Percentiles rank a stretch among this genome's conserved stretches.
These are phyloP conservation scores for Drosophila flavopinicola DNA, from an alignment of 2,888 invertebrate genomes.

Conservation along the genomic window DNA sequence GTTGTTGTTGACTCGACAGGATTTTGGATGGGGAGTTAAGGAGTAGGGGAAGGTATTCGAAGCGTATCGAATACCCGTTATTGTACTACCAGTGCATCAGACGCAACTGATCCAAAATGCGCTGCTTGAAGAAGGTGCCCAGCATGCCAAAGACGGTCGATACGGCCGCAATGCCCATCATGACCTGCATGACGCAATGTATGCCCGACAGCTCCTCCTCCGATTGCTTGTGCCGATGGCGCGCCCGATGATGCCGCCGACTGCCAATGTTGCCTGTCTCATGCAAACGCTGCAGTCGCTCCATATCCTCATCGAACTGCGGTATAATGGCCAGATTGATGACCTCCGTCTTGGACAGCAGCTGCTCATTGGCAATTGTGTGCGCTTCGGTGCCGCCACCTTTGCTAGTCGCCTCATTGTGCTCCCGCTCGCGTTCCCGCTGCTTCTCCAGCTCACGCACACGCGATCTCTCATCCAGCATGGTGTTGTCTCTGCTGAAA, in stretches of 20 bases:
- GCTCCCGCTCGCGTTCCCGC: conserved; percentile 62
- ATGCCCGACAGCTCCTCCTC: conserved; percentile 84
- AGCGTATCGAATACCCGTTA: conserved; percentile 60
- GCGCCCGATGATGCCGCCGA: conserved; percentile 81
- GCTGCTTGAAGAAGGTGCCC: conserved; percentile 84
- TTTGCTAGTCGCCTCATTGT: conserved; percentile 61
- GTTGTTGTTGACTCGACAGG: conserved; percentile 16
- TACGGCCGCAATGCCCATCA: conserved; percentile 84
- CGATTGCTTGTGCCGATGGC: conserved; percentile 81
- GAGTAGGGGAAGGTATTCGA: conserved; percentile 64
- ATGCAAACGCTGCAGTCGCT: conserved; percentile 81
- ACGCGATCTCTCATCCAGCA: conserved; percentile 82
- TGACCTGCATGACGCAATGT: conserved; percentile 85
- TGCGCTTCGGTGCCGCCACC: conserved; percentile 63
- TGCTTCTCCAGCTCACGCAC: conserved; percentile 73
- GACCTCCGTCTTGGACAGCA: conserved; percentile 84
- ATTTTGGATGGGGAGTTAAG: conserved; percentile 3
- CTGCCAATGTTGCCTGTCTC: conserved; percentile 79
- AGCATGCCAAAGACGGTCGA: conserved; percentile 85
- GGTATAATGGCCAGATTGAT: conserved; percentile 84
- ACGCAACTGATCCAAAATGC: conserved; percentile 84
- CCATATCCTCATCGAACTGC: conserved; percentile 84
- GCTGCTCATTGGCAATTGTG: conserved; percentile 81
- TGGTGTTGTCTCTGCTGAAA: conserved; percentile 83
- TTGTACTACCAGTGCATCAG: conserved; percentile 85